Conservation (phyloP, 2,113 vertebrate genomes). For the Cavia porcellus region DNA sequence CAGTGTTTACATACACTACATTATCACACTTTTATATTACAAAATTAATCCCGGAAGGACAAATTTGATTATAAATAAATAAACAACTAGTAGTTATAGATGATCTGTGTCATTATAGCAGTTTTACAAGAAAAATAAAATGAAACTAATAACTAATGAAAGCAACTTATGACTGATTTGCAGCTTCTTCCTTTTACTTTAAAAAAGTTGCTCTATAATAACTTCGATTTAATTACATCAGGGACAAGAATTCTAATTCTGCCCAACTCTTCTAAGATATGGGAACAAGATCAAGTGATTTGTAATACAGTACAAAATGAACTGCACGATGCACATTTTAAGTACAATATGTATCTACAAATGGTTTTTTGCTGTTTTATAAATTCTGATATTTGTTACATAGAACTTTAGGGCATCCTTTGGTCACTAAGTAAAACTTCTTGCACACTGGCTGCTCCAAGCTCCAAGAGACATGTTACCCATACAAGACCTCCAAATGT, state of each 20-base stretch:
- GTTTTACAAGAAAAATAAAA: slow-evolving; percentile 45
- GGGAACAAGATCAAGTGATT: neutral
- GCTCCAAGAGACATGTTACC: slow-evolving; percentile 88
- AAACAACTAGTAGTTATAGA: neutral
- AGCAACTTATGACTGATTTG: slow-evolving; percentile 31
- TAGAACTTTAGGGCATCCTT: neutral
- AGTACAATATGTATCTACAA: neutral
- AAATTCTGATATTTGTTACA: neutral
- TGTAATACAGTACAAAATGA: neutral
- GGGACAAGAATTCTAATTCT: slow-evolving; percentile 40
- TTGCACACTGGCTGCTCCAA: slow-evolving; percentile 78
- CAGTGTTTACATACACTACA: neutral
- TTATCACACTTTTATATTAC: neutral
- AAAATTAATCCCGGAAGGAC: neutral
- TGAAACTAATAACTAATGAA: neutral
- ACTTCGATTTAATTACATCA: slow-evolving; percentile 47
- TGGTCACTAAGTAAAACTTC: slow-evolving; percentile 49
- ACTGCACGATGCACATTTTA: neutral
- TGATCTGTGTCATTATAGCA: neutral
- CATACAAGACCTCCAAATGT: slow-evolving; percentile 81
- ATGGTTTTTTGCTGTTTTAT: neutral
- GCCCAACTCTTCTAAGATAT: neutral
- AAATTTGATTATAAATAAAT: slow-evolving; percentile 53
- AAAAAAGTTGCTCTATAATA: slow-evolving; percentile 25
- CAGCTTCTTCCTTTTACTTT: slow-evolving; percentile 32